These are phyloP conservation scores for Meloidogyne floridensis DNA, from an alignment of 1,140 invertebrate species.

Conservation along the genomic window DNA sequence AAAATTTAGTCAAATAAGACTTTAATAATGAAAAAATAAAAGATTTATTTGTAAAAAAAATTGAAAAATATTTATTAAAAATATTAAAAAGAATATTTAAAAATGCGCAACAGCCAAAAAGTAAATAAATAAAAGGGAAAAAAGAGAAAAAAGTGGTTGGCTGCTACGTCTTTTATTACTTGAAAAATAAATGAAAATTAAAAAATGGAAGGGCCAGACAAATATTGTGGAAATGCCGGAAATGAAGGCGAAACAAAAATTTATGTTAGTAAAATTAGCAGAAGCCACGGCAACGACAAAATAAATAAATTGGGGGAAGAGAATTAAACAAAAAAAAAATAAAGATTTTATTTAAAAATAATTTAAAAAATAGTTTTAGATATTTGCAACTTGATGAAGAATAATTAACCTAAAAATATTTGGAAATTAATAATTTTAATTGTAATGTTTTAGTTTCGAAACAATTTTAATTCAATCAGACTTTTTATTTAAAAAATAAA, in stretches of 20 bases:
- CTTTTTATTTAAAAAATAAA: no score
- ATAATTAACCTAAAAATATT: no score
- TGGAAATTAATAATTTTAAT: no score
- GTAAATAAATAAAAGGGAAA: neutral
- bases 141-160: neutral
- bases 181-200: constrained; percentile 2
- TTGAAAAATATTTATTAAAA: no score
- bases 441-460: no score
- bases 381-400: no score
- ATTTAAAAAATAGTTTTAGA: neutral
- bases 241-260: neutral
- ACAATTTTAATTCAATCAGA: no score
- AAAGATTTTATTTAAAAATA: neutral
- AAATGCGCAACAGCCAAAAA: neutral
- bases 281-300: neutral
- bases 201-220: neutral
- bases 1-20: no score
- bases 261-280: neutral
- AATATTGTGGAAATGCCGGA: neutral
- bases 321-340: neutral
- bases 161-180: neutral
- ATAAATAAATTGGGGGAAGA: neutral
- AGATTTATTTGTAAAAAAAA: no score
- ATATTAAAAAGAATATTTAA: neutral
- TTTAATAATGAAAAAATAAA: no score